Evolutionary conservation across 2,888 invertebrate genomes (phyloP), one percentile per base, ranked within the genome.

Genomic region (Germaria angustata): DNA sequence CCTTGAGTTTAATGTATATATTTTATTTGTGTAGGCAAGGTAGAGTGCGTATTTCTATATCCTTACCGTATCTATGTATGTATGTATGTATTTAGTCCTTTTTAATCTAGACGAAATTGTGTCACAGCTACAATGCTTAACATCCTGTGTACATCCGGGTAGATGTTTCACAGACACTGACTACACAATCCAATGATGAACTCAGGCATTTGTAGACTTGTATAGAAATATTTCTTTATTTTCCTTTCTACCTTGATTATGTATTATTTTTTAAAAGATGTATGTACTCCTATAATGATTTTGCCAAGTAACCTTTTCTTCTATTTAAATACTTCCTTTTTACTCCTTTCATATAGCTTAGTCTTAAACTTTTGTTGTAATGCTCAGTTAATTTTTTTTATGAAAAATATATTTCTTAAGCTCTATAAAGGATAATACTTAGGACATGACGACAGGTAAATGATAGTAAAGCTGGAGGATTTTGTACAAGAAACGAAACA

Each of bases 11-110:
- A 57, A 36, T 53, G 17, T 9, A n/a, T 34, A 13, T 28, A 24
- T 41, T 36, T 1, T 55, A 20, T 36, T 53, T n/a, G 15, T 46
- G 11, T 17, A 24, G 20, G 32, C 9, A 22, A 6, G 22, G 24
- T 0, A 20, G 17, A 66, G 55, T 75, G 65, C 75, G 75, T 75
- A 57, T 55, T 46, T 32, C 17, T 75, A 46, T 49, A 57, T 66
- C 46, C 55, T 66, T 24, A 4, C n/a, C 24, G n/a, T 24, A 46
- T 46, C n/a, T n/a, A n/a, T n/a, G n/a, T n/a, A n/a, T n/a, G 44
- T 63, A 20, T 72, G n/a, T n/a, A n/a, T n/a, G n/a, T n/a, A 6
- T 17, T 44, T 22, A 61, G 51, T 49, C 41, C 41, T 72, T 17
- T 44, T 46, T 55, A n/a, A 46, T 55, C 9, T 57, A 57, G 24